Base-by-base conservation (phyloP, 2,888 invertebrate species). In the Mythimna pallens region DNA sequence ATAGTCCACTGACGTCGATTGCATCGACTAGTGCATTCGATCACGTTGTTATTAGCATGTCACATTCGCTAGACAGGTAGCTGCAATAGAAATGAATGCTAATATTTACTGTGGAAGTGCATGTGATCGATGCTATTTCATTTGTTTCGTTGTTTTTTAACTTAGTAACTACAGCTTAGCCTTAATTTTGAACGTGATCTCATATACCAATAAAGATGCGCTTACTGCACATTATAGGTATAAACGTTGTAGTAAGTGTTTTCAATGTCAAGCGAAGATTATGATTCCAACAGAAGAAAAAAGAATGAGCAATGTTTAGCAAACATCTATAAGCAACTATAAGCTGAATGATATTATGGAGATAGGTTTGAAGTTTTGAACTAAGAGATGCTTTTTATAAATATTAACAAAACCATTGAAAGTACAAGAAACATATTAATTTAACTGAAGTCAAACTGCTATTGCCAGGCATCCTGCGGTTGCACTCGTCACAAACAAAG, bases 401-500 rank as follows among this genome's bases (percentile, higher is more conserved):
- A 58, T 12, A 34, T 58, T 7, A 64, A 6, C 40, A 43, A 77
- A 77, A 70, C 25, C 40, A 30, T 40, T 65, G 12, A 1, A 70
- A 43, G 36, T n/a, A 47, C 20, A 76, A 62, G 52, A 57, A 20
- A 5, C 12, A 30, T 54, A 43, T 54, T 22, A 43, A 74, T 62
- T 62, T 0, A 62, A 66, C 52, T 62, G 55, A 57, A 52, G 52
- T 57, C 22, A 58, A 76, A 81, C n/a, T 30, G 36, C 52, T 57
- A 50, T 61, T 40, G 62, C 17, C 66, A 67, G 82, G 50, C 78
- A 70, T 82, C 79, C 83, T 80, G 80, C 73, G 73, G 80, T 80
- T 25, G 40, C 34, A 30, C 47, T n/a, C 22, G 52, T 43, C 58
- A 69, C 47, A 69, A 58, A 82, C 61, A 74, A 68, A 50, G 67